Conservation (phyloP, 2,113 vertebrate species). For the Sapayoa aenigma region DNA sequence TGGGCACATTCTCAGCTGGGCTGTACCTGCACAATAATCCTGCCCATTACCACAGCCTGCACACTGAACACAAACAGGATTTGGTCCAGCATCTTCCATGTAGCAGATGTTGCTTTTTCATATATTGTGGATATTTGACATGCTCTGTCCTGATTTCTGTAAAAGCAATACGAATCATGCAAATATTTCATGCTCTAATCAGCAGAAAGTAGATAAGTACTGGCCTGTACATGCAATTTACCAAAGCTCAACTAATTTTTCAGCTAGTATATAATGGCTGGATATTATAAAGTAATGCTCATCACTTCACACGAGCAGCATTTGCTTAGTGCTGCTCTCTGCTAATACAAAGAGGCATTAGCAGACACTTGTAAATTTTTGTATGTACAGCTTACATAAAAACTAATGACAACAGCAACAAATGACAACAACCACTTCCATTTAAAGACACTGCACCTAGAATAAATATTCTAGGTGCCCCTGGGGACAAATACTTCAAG, state of each 20-base stretch:
- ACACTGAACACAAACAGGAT: background rate
- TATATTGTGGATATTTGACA: constrained; percentile 14
- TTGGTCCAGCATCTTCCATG: background rate
- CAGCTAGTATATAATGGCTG: constrained; percentile 59
- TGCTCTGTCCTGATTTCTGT: constrained; percentile 40
- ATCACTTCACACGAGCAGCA: constrained; percentile 42
- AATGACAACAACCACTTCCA: background rate
- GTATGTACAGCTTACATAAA: constrained; percentile 55
- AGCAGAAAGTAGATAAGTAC: constrained; percentile 56
- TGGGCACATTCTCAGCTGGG: background rate
- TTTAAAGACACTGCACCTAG: constrained; percentile 58
- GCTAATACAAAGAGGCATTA: constrained; percentile 66
- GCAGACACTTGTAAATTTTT: constrained; percentile 67
- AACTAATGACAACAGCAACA: constrained; percentile 57
- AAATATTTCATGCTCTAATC: constrained; percentile 60
- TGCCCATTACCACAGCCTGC: background rate
- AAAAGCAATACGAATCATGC: constrained; percentile 51
- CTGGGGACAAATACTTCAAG: constrained; percentile 24
- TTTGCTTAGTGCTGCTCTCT: constrained; percentile 52
- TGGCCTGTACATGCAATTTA: constrained; percentile 46
- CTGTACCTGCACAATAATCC: background rate
- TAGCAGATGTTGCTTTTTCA: background rate
- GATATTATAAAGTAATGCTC: constrained; percentile 62
- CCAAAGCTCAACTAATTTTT: constrained; percentile 66
- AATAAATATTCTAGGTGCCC: constrained; percentile 62